Evolutionary conservation across 2,113 vertebrate genomes (phyloP).

Genomic region (Oncorhynchus clarkii): DNA sequence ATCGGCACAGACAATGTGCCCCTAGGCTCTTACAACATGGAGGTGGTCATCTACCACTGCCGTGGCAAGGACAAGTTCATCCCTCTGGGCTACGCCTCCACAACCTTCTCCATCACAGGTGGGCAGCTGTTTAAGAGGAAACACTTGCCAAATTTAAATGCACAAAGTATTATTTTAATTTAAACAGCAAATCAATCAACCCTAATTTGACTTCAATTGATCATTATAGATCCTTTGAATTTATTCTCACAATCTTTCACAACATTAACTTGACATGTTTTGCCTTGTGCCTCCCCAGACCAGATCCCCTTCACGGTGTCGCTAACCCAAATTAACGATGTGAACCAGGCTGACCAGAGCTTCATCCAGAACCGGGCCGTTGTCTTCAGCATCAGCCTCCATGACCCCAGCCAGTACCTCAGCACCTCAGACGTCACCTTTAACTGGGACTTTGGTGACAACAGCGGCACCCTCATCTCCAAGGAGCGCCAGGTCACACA

Average conservation of each 20-base stretch:
- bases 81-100: conserved; percentile 80
- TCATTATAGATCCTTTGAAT: not conserved
- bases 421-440: conserved; percentile 82
- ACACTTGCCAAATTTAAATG: not conserved
- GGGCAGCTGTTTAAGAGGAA: not conserved
- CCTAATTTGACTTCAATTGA: not conserved
- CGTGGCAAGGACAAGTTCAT: conserved; percentile 82
- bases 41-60: conserved; percentile 87
- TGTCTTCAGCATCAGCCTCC: conserved; percentile 80
- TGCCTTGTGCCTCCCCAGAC: conserved; percentile 69
- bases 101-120: conserved; percentile 87
- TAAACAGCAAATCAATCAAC: not conserved
- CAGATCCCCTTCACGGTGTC: conserved; percentile 86
- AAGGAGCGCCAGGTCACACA: conserved; percentile 81
- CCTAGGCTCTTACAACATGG: conserved; percentile 88
- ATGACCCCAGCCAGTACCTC: conserved; percentile 91
- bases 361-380: conserved; percentile 89
- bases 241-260: not conserved
- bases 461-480: conserved; percentile 87
- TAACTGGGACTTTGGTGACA: conserved; percentile 93
- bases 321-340: conserved; percentile 77
- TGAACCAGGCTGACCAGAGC: conserved; percentile 70
- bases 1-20: conserved; percentile 76
- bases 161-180: not conserved
- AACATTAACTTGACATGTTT: not conserved